Percentiles rank a stretch among this genome's conserved stretches.
These are phyloP conservation scores for Stomatorhinus ivindoensis DNA, from an alignment of 2,113 vertebrate species.

Conservation along the genomic window DNA sequence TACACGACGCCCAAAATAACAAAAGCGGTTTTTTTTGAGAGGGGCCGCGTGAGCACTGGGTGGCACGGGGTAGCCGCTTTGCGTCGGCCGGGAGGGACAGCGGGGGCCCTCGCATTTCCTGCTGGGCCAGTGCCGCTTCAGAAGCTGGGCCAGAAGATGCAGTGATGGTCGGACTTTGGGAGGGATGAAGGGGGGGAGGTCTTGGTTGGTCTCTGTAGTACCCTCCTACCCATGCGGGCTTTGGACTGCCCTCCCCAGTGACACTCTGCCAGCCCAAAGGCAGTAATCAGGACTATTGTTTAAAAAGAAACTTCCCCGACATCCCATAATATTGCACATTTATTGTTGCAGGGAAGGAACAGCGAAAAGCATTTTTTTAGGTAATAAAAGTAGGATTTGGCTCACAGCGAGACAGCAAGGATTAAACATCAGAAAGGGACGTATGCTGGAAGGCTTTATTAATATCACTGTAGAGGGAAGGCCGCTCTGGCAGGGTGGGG, in stretches of 20 bases:
- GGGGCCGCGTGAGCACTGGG: not conserved
- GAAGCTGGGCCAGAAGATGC: not conserved
- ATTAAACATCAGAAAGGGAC: not conserved
- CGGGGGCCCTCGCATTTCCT: not conserved
- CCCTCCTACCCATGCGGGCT: not conserved
- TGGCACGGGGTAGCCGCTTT: too few species aligned
- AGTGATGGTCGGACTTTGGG: not conserved
- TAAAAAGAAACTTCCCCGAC: not conserved
- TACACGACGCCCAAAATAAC: not conserved
- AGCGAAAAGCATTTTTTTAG: not conserved
- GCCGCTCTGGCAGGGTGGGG: not conserved
- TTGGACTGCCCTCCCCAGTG: not conserved
- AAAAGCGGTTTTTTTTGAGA: not conserved
- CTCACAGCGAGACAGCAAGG: not conserved
- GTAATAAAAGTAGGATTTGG: not conserved
- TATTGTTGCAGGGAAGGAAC: not conserved
- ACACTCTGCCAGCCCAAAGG: not conserved
- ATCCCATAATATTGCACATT: not conserved
- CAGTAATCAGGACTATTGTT: not conserved
- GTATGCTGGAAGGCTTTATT: not conserved
- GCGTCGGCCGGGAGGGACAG: not conserved
- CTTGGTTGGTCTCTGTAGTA: not conserved
- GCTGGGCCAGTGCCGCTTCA: not conserved
- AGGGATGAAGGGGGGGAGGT: too few species aligned
- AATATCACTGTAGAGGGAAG: not conserved